Evolutionary conservation across 2,888 invertebrate genomes (phyloP), one percentile per base, ranked within the genome.

Genomic region (Drosophila histrio): DNA sequence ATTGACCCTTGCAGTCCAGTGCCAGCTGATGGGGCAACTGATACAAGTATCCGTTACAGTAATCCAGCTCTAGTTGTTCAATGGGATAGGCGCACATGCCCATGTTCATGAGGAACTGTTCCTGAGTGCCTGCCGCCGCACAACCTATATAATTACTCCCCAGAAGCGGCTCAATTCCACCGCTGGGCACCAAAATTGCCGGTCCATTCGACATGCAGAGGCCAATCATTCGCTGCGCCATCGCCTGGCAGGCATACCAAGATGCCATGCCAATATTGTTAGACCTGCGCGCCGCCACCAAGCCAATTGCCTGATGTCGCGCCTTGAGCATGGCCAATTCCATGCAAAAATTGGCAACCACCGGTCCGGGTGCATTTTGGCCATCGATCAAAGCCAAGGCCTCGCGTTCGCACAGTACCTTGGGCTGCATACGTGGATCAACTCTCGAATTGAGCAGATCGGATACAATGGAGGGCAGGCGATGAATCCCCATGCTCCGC

Each of bases 321-420:
- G 79, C 80, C 44, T 73, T 73, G 0, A 13, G 22, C 8, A 82
- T 62, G 7, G 80, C 80, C 65, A 80, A 22, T 22, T 79, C 79
- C 66, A 80, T 80, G 15, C 80, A 79, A 11, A 24, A 85, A 39
- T 78, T 81, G 36, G 54, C 81, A 46, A 81, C 69, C 32, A 78
- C 61, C 5, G 72, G 66, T 0, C 69, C 80, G 0, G 83, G 79
- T 6, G 77, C 76, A 54, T 80, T 80, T 7, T 66, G 60, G 0
- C 76, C 76, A 41, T 72, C 57, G 2, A 81, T 71, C 39, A 72
- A 11, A 0, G 71, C 78, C 4, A 76, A 7, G 0, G 78, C 65
- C 28, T 66, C 43, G 2, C 50, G 47, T 8, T 85, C 68, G 2
- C 34, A 47, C 0, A 73, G 2, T 9, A 72, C 41, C 19, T 50